These are phyloP conservation scores for Narcine bancroftii DNA, from an alignment of 2,113 vertebrate genomes.

Conservation along the genomic window DNA sequence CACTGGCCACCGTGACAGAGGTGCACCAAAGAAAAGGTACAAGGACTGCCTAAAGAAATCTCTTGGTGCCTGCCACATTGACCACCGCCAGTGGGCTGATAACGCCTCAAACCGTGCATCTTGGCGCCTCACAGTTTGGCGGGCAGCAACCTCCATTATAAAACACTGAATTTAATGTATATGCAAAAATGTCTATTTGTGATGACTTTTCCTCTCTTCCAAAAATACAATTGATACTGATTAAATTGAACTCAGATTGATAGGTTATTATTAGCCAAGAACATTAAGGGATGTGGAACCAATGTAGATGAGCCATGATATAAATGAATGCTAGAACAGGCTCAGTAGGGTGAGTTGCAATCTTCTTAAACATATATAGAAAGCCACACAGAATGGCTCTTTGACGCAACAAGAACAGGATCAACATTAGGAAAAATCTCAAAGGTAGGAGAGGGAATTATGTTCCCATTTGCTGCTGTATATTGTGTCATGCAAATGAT, in stretches of 20 bases:
- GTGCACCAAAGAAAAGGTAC: too few species aligned
- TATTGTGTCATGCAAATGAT: neutral
- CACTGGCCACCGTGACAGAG: too few species aligned
- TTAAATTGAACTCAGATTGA: neutral
- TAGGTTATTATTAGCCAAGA: neutral
- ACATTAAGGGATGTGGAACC: neutral
- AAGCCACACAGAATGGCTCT: neutral
- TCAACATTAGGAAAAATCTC: neutral
- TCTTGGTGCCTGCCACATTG: too few species aligned
- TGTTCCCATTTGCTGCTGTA: neutral
- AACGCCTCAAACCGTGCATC: too few species aligned
- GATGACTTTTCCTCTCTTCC: neutral
- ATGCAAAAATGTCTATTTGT: too few species aligned
- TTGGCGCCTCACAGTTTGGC: too few species aligned
- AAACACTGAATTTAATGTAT: too few species aligned
- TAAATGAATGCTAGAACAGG: neutral
- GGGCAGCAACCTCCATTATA: neutral
- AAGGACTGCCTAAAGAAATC: too few species aligned
- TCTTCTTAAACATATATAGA: neutral
- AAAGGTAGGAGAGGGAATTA: neutral
- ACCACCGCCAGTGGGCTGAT: too few species aligned
- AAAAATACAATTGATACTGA: neutral
- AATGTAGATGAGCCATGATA: neutral
- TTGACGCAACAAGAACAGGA: neutral
- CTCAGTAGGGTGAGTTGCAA: neutral